Percentiles rank a stretch among this genome's conserved stretches.
These are phyloP conservation scores for Halichoerus grypus DNA, from an alignment of 2,113 vertebrate genomes.

Conservation along the genomic window DNA sequence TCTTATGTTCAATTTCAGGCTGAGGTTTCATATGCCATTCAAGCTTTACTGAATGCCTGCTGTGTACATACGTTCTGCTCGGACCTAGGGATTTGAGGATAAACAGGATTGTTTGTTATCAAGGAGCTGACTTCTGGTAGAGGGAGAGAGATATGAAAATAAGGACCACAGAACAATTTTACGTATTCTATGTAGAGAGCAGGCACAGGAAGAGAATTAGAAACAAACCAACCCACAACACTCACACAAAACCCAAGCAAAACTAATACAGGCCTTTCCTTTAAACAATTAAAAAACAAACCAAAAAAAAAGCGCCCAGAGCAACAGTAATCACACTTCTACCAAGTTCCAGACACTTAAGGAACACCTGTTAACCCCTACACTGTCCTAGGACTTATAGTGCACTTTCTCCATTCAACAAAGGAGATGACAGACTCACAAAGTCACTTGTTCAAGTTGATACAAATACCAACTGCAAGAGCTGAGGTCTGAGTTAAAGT, in stretches of 20 bases:
- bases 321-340: neutral
- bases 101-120: neutral
- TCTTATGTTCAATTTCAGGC: constrained; percentile 9
- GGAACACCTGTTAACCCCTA: neutral
- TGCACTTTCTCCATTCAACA: constrained; percentile 9
- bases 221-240: neutral
- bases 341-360: constrained; percentile 34
- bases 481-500: neutral
- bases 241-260: neutral
- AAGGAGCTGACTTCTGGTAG: neutral
- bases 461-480: neutral
- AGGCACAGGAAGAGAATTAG: neutral
- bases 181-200: neutral
- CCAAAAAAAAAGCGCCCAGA: neutral
- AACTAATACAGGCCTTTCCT: neutral
- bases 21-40: constrained; percentile 13
- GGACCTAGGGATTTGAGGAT: neutral
- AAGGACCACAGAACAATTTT: neutral
- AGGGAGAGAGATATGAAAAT: neutral
- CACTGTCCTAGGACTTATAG: neutral
- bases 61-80: neutral
- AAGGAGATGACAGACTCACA: neutral
- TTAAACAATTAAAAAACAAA: neutral
- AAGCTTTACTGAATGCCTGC: neutral
- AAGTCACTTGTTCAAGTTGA: constrained; percentile 14